A percentile compares a stretch with the other conserved stretches of the same genome.
Evolutionary conservation across 2,797 vertebrate genomes (phyloP).

Genomic region (Streptopelia turtur): DNA sequence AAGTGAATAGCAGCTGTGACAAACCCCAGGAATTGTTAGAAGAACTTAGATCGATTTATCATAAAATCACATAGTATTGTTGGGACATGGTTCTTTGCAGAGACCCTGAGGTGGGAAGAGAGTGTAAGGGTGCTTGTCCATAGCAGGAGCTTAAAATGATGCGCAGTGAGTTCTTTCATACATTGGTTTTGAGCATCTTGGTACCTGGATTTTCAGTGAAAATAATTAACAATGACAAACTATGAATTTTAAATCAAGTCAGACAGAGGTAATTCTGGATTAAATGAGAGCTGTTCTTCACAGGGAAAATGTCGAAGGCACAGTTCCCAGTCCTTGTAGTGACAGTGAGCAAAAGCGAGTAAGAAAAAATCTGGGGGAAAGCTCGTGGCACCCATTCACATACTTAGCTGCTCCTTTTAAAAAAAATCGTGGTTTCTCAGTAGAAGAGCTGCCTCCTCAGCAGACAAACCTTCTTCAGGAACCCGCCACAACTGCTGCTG

Average conservation of each 20-base stretch:
- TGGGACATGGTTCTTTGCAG: background rate
- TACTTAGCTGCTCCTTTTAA: background rate
- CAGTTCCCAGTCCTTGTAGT: background rate
- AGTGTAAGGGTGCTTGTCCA: background rate
- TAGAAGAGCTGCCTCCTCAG: background rate
- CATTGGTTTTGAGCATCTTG: background rate
- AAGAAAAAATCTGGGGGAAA: background rate
- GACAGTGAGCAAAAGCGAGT: background rate
- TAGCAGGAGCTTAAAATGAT: constrained; percentile 5
- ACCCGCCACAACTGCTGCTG: background rate
- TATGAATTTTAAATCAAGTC: background rate
- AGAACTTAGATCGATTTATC: background rate
- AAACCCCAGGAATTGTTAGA: background rate
- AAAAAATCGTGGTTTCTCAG: background rate
- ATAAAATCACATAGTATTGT: background rate
- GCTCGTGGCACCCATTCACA: background rate
- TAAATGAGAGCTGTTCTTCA: constrained; percentile 16
- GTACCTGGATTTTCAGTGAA: background rate
- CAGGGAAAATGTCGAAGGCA: background rate
- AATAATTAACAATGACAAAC: constrained; percentile 9
- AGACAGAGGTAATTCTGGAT: background rate
- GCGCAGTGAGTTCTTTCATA: background rate
- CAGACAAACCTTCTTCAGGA: background rate
- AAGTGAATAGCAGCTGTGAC: background rate
- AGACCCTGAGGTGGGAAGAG: background rate